These are phyloP conservation scores for Anguilla japonica DNA, from an alignment of 2,113 vertebrate species.

Conservation along the genomic window DNA sequence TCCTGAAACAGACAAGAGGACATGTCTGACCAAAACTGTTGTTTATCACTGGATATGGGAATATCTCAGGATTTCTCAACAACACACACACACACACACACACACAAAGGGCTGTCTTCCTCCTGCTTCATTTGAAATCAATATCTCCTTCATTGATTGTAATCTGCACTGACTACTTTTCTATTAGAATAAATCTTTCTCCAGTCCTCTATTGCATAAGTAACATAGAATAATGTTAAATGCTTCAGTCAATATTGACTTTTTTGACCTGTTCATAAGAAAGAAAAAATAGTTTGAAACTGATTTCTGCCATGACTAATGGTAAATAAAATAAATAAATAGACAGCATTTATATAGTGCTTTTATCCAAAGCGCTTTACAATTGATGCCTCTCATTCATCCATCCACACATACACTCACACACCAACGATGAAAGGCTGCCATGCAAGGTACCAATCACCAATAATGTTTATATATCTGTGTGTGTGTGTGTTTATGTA, in stretches of 20 bases:
- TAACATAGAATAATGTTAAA: neutral
- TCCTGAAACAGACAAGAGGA: neutral
- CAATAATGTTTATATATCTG: neutral
- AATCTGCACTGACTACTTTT: constrained; percentile 12
- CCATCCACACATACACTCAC: too few relatives aligned
- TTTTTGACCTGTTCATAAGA: neutral
- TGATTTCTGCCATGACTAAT: neutral
- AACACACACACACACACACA: too few relatives aligned
- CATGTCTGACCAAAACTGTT: neutral
- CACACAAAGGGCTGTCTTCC: neutral
- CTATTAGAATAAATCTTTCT: neutral
- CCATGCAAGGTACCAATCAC: too few relatives aligned
- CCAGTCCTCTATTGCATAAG: neutral
- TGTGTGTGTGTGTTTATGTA: neutral
- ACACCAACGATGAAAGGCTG: too few relatives aligned
- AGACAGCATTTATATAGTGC: too few relatives aligned
- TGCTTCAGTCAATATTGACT: neutral
- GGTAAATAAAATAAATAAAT: too few relatives aligned
- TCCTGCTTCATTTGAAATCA: neutral
- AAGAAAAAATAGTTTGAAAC: neutral
- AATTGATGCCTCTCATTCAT: too few relatives aligned
- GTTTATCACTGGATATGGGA: constrained; percentile 25
- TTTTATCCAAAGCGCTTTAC: too few relatives aligned
- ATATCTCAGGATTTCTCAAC: constrained; percentile 21
- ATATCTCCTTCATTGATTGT: neutral